phyloP scores from a whole-genome alignment of 1,140 invertebrate genomes.

The Drosophila nikananu region DNA sequence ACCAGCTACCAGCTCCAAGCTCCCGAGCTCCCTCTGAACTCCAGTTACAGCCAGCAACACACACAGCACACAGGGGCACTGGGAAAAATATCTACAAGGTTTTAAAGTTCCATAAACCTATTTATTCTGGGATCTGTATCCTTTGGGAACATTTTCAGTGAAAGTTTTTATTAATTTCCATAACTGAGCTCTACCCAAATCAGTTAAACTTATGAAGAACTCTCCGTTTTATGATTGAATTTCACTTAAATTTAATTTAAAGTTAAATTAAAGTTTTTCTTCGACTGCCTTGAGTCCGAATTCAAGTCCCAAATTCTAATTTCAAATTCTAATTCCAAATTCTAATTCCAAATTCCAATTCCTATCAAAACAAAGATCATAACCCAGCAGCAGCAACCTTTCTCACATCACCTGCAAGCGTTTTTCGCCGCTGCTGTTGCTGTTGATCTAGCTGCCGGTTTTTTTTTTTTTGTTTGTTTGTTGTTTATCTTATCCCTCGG shows the following conservation, averaged over 20 bases:
- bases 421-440: conserved; percentile 16
- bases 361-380: conserved; percentile 73
- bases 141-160: not conserved
- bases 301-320: conserved; percentile 8
- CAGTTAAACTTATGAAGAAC: no score
- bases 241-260: not conserved
- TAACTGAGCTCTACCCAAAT: no score
- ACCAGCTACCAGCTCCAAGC: conserved; percentile 3
- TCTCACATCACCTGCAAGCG: conserved; percentile 51
- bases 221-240: no score
- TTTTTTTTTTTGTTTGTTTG: conserved; percentile 10
- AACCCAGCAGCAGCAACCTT: conserved; percentile 47
- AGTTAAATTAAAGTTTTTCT: not conserved
- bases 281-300: not conserved
- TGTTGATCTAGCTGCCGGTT: conserved; percentile 59
- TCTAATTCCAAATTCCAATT: conserved; percentile 36
- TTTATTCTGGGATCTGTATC: no score
- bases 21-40: not conserved
- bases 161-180: no score
- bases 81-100: not conserved
- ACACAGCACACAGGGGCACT: not conserved
- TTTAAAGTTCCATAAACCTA: not conserved
- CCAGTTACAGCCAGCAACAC: not conserved
- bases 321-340: conserved; percentile 10
- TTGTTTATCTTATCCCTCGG: conserved; percentile 39